These are phyloP conservation scores for Nannospalax galili DNA, from an alignment of 2,113 vertebrate species.

Conservation along the genomic window DNA sequence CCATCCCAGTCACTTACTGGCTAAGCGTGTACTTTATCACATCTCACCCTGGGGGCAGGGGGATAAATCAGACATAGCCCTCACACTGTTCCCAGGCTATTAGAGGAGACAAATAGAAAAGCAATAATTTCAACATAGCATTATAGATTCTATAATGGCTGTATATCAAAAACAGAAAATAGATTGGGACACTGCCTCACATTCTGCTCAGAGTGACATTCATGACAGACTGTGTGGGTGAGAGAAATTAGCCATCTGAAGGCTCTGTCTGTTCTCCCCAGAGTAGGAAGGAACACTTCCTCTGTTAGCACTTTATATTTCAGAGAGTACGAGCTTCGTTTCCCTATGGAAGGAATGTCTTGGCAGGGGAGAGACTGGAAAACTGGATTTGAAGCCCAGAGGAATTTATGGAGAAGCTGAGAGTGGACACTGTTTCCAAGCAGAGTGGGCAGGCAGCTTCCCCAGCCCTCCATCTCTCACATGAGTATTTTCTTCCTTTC, in stretches of 20 bases:
- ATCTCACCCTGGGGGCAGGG: background rate
- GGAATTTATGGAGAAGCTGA: background rate
- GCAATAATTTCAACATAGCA: conserved; percentile 15
- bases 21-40: background rate
- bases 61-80: background rate
- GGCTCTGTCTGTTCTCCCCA: background rate
- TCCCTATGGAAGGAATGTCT: background rate
- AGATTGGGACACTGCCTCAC: background rate
- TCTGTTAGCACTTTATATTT: background rate
- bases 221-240: background rate
- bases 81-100: background rate
- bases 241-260: background rate
- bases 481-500: background rate
- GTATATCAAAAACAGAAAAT: conserved; percentile 47
- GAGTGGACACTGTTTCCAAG: background rate
- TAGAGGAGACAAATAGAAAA: conserved; percentile 47
- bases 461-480: background rate
- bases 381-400: background rate
- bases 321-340: background rate
- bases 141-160: conserved; percentile 45
- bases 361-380: background rate
- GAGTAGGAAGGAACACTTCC: background rate
- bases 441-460: background rate
- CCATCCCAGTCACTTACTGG: background rate
- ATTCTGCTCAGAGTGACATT: background rate